phyloP scores from a whole-genome alignment of 2,113 vertebrate species.

The Perccottus glenii region DNA sequence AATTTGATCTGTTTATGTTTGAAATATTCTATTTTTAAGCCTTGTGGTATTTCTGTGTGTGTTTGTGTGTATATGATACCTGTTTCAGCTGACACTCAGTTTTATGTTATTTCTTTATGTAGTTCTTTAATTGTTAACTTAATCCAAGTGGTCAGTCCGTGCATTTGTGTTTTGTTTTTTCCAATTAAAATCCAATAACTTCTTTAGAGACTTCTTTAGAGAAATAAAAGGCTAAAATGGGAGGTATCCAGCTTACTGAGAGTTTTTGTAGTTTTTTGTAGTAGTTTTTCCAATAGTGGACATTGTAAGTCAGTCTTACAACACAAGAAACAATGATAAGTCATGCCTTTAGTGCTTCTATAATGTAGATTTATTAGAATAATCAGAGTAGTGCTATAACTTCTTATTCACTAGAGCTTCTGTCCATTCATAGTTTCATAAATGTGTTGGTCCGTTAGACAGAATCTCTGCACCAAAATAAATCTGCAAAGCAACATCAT shows the following conservation, averaged over 20 bases:
- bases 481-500: constrained; percentile 64
- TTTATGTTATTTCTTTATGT: constrained; percentile 41
- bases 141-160: constrained; percentile 49
- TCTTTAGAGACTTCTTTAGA: constrained; percentile 24
- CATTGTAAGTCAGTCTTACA: not conserved
- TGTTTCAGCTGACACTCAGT: constrained; percentile 42
- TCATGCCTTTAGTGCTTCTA: constrained; percentile 59
- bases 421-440: constrained; percentile 44
- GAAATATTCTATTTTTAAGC: constrained; percentile 14
- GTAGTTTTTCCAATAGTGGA: not conserved
- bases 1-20: not conserved
- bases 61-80: constrained; percentile 19
- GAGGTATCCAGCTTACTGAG: constrained; percentile 1
- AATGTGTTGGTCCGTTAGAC: constrained; percentile 48
- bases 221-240: constrained; percentile 9
- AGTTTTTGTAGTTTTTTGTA: too few species aligned
- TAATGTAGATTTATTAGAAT: constrained; percentile 79
- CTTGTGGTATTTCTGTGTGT: constrained; percentile 25
- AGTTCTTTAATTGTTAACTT: constrained; percentile 67
- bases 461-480: constrained; percentile 60
- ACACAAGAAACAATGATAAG: constrained; percentile 49
- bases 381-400: constrained; percentile 79
- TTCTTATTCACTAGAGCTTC: constrained; percentile 65
- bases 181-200: constrained; percentile 65
- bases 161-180: constrained; percentile 32